Base-by-base conservation (phyloP, 2,113 vertebrate genomes). In the Piliocolobus tephrosceles region DNA sequence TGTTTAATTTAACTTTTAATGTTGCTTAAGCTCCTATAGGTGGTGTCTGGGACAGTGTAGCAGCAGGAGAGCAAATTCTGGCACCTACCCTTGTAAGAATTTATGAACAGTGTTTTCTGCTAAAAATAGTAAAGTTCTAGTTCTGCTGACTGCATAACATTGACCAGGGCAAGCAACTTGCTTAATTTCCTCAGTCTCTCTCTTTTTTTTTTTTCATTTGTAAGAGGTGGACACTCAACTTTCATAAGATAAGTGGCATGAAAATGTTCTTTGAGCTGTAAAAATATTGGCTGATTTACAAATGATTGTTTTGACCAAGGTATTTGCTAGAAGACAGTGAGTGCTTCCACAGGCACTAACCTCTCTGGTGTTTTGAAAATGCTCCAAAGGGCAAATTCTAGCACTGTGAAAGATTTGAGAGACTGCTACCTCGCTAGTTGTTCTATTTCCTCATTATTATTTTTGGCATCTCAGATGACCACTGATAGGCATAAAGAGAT, bases 401-500 rank as follows among this genome's bases (percentile, higher is more conserved):
- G 22, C 13, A 5, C 0, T 0, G 4, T 0, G 30, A n/a, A 27
- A 11, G 73, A 11, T 1, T 2, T 1, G 2, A 14, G n/a, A 32
- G 7, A 13, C 43, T 1, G 22, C 27, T 9, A 1, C 68, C 14
- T 45, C 7, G 3, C 17, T 5, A 27, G 58, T 8, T 0, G 27
- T 27, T 52, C 13, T 18, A 1, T 10, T 40, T 35, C 30, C 22
- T 78, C 4, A 2, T 5, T 3, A 1, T 12, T 55, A 2, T 20
- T 73, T 66, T 32, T 45, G 83, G 11, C 47, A 5, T 38, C 72
- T 88, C 45, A 3, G 52, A 9, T 2, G 64, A 23, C 80, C n/a
- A 0, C 40, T 6, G 52, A 23, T 12, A 12, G 20, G 12, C 14
- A 3, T 8, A 18, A n/a, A 38, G 2, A 20, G 32, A 30, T 20